These are phyloP conservation scores for Chelonus insularis DNA, from an alignment of 1,140 invertebrate species.

Conservation along the genomic window DNA sequence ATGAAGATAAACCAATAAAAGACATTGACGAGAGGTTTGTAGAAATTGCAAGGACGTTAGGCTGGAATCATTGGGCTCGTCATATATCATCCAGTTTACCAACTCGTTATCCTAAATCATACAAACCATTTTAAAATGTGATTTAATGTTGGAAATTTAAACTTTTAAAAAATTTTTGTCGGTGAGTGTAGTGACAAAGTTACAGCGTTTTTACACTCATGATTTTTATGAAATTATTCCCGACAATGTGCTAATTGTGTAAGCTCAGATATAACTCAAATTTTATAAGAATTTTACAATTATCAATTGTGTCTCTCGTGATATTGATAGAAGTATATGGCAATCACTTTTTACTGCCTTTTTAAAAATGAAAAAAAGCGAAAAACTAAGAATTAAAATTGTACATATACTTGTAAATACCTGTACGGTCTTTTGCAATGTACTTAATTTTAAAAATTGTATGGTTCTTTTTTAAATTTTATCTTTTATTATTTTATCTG, in stretches of 20 bases:
- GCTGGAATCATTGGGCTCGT: conserved; percentile 71
- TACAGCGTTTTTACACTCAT: not conserved
- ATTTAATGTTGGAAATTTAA: conserved; percentile 11
- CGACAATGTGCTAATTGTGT: not conserved
- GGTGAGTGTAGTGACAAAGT: conserved; percentile 1
- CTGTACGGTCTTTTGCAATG: no score
- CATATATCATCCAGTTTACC: conserved; percentile 63
- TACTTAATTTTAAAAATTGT: no score
- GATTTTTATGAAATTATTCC: not conserved
- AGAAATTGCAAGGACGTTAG: conserved; percentile 67
- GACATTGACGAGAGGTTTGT: conserved; percentile 76
- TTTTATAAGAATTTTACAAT: conserved; percentile 24
- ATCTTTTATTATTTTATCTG: no score
- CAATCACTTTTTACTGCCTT: conserved; percentile 9
- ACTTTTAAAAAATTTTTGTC: not conserved
- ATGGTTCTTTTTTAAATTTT: no score
- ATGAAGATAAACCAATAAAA: conserved; percentile 76
- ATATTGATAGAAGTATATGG: conserved; percentile 6
- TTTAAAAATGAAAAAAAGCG: conserved; percentile 5
- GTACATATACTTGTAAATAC: no score
- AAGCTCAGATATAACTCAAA: conserved; percentile 17
- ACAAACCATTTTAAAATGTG: conserved; percentile 65
- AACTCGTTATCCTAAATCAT: conserved; percentile 68
- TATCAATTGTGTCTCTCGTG: conserved; percentile 8
- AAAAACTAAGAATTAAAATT: no score